Evolutionary conservation across 1,140 invertebrate genomes (phyloP), one percentile per base, ranked within the genome.

Genomic region (Drosophila sulfurigaster): DNA sequence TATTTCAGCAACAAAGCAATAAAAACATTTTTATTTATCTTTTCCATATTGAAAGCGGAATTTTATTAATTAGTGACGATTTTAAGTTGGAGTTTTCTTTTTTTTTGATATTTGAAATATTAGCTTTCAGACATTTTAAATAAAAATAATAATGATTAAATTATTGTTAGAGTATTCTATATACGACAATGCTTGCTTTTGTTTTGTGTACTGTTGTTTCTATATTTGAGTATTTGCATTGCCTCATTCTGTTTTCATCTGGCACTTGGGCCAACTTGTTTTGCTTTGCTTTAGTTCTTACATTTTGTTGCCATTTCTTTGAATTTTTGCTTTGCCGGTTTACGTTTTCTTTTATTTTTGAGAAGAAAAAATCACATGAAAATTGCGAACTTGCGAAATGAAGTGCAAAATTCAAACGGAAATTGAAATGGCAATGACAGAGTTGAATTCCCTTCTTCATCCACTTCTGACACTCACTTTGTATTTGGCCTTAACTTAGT

Each of bases 361-460:
- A 46, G 20, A n/a, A 48, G 32, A 63, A 68, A 74, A 68, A 77
- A 73, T 73, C 57, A 78, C 54, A 73, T 83, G 85, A 88, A 88
- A 89, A 88, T 89, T 89, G 85, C 85, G 78, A 89, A 85, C 85
- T 89, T 89, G 85, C 85, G 85, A 89, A 89, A 89, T 89, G 85
- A 89, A 89, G 85, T 89, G 86, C 85, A 89, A 89, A 89, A 89
- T 89, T 89, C 86, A 89, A 89, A 89, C 85, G 85, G 85, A 89
- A 89, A 89, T 89, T 89, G 85, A 89, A 89, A 89, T 81, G 85
- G 85, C 85, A 89, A 89, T 89, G 85, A 89, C 85, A 86, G 83
- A 82, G 82, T 87, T 75, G 78, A 88, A 62, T 81, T 74, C 67
- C 69, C 48, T 48, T 60, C 48, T 48, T 60, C 64, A 45, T 49